These are phyloP conservation scores for Poecile montanus DNA, from an alignment of 2,797 vertebrate genomes.

Conservation along the genomic window DNA sequence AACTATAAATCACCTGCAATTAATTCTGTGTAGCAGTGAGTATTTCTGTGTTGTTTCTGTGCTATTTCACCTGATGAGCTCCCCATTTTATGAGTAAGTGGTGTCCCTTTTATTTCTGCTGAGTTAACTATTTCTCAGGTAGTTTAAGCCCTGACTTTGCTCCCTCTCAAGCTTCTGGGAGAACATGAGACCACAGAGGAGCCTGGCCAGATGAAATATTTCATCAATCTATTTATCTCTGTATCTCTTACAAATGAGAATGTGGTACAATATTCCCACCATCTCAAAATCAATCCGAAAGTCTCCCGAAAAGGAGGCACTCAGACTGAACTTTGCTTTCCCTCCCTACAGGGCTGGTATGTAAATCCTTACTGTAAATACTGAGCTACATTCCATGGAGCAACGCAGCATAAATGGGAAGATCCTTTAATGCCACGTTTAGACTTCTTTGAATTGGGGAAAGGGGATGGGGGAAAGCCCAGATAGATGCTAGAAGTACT, in stretches of 20 bases:
- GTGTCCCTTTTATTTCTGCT: not conserved
- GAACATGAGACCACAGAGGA: accelerated
- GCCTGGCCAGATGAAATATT: not conserved
- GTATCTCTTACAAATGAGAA: not conserved
- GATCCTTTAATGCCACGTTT: not conserved
- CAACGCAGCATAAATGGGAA: not conserved
- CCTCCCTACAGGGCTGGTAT: accelerated
- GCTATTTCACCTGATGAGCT: not conserved
- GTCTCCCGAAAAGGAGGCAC: not conserved
- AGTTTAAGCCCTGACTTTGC: not conserved
- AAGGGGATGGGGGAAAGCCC: not conserved
- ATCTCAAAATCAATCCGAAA: not conserved
- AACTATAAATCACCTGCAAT: not conserved
- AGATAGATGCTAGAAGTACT: not conserved
- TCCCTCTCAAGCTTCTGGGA: not conserved
- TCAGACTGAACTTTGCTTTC: not conserved
- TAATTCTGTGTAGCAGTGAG: not conserved
- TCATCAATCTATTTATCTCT: not conserved
- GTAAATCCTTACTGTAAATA: not conserved
- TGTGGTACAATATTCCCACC: accelerated
- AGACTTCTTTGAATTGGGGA: not conserved
- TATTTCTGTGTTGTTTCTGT: not conserved
- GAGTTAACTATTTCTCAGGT: not conserved
- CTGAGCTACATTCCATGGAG: not conserved
- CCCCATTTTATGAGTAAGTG: not conserved